These are phyloP conservation scores for Drosophila meridiana DNA, from an alignment of 2,888 invertebrate genomes.

Conservation along the genomic window DNA sequence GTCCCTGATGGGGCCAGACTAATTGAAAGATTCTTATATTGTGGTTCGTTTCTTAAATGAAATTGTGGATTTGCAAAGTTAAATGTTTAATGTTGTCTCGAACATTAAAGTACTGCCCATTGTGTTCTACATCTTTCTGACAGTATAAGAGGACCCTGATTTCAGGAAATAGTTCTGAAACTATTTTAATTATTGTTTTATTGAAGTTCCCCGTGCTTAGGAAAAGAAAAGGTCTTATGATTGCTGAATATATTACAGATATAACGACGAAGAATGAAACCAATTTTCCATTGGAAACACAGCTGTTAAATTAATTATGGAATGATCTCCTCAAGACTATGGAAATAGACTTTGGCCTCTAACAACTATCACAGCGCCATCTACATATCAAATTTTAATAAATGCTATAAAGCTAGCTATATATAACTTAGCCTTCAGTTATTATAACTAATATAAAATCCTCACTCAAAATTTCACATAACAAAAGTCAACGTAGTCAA, in stretches of 20 bases:
- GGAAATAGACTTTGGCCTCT: neutral
- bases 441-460: constrained; percentile 49
- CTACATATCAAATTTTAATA: no score
- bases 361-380: neutral
- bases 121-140: no score
- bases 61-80: constrained; percentile 19
- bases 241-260: neutral
- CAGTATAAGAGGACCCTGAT: no score
- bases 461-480: constrained; percentile 28
- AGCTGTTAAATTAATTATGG: neutral
- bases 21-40: constrained; percentile 44
- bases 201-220: no score
- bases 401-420: no score
- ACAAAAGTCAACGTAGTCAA: constrained; percentile 5
- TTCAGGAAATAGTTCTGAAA: no score
- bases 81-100: neutral
- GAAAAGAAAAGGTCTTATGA: no score
- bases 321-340: neutral
- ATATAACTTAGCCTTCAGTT: neutral
- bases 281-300: neutral
- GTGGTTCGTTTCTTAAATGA: constrained; percentile 1
- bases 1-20: neutral
- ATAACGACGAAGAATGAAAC: neutral
- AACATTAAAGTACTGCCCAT: neutral
- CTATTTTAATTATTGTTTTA: no score